Conservation (phyloP, 2,888 invertebrate genomes). For the Perithous albicinctus region DNA sequence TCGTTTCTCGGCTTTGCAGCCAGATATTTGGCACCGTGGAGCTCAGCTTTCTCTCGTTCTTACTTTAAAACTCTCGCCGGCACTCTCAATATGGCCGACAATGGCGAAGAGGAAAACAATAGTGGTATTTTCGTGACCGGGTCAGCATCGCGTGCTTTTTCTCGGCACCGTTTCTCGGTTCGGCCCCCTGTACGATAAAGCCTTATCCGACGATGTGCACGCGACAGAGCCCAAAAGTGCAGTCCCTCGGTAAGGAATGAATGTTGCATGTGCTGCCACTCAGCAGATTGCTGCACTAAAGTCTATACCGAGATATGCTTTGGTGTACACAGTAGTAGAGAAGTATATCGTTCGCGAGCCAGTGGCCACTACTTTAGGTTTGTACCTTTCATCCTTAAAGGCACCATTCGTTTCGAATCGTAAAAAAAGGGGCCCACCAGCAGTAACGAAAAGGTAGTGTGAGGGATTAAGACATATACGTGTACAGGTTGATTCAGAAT, state of each 20-base stretch:
- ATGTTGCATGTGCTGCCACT: slow-evolving; percentile 79
- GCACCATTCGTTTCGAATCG: slow-evolving; percentile 62
- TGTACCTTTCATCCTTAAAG: slow-evolving; percentile 52
- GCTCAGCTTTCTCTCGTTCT: slow-evolving; percentile 7
- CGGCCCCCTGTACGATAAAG: slow-evolving; percentile 10
- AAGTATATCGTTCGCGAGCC: slow-evolving; percentile 46
- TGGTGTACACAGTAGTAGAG: slow-evolving; percentile 16
- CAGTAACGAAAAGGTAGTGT: slow-evolving; percentile 14
- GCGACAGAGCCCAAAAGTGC: slow-evolving; percentile 37
- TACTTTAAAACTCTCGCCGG: background rate
- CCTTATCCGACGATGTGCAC: slow-evolving; percentile 50
- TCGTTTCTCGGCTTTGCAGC: slow-evolving; percentile 8
- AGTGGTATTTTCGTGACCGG: slow-evolving; percentile 56
- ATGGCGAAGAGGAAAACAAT: slow-evolving; percentile 48
- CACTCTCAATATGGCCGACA: slow-evolving; percentile 49
- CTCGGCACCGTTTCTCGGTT: slow-evolving; percentile 22
- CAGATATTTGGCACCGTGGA: slow-evolving; percentile 40
- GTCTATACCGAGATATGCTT: slow-evolving; percentile 71
- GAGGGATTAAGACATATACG: slow-evolving; percentile 28
- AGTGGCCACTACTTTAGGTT: slow-evolving; percentile 1
- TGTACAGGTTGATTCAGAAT: slow-evolving; percentile 16
- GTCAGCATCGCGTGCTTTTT: slow-evolving; percentile 36
- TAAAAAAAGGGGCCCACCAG: slow-evolving; percentile 60
- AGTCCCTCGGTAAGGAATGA: slow-evolving; percentile 72
- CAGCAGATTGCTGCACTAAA: slow-evolving; percentile 79